Evolutionary conservation across 2,113 vertebrate genomes (phyloP), one percentile per base, ranked within the genome.

Genomic region (Elgaria multicarinata): DNA sequence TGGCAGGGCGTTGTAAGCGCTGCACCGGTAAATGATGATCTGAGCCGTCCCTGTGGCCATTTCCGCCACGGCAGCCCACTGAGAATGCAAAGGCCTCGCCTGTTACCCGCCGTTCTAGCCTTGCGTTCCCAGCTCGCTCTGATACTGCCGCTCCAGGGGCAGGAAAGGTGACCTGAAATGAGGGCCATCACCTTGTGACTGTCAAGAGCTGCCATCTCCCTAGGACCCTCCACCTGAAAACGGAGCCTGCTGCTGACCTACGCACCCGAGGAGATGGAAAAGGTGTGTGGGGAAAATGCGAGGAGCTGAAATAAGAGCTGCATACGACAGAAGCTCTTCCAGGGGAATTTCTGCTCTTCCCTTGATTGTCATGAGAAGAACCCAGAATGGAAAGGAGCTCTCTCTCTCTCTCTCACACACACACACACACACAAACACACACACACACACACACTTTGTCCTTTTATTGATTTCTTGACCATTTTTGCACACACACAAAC

Each of bases 41-140:
- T 14, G 0, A 58, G 0, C 0, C 0, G 46, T 20, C 62, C 83
- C 85, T 0, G 7, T 0, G 82, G 66, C 75, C 0, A 0, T 18
- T 69, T 58, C 83, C 26, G 87, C 0, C 0, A 89, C 55, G 42
- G 31, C 39, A 46, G 42, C 0, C 88, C 0, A 0, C 13, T 16
- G 85, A 22, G 75, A 1, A 2, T 0, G 0, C 28, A 0, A 0
- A 0, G 20, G 1, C 3, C 72, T n/a, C 82, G 6, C 26, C 4
- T 3, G 84, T 12, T 0, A 1, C 2, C 6, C 2, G 7, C 78
- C 12, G 85, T 14, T 55, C n/a, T 50, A 0, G 8, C 0, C 0
- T 0, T 0, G 0, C 7, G 22, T 39, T 5, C 31, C 16, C 50
- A 64, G 39, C 1, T 0, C 55, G 72, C 72, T 66, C 6, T 1